phyloP scores from a whole-genome alignment of 2,113 vertebrate genomes.

The Cryptotis parvus region DNA sequence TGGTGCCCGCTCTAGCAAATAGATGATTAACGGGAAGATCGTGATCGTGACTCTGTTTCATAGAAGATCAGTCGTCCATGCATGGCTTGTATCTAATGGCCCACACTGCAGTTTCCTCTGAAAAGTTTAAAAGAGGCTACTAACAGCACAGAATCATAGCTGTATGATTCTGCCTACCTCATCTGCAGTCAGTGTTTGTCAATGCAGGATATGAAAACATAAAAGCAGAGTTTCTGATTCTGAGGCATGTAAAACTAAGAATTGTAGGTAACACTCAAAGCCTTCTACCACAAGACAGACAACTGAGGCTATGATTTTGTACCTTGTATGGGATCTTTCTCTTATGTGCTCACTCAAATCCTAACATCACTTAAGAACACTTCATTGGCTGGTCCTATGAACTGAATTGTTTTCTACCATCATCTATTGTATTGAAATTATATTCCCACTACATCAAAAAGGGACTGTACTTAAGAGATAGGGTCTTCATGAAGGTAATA shows the following conservation, averaged over 20 bases:
- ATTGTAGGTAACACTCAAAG: too few relatives aligned
- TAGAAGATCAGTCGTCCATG: not conserved
- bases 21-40: too few relatives aligned
- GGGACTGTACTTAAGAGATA: not conserved
- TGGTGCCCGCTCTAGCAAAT: too few relatives aligned
- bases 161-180: accelerated
- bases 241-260: not conserved
- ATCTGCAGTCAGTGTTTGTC: too few relatives aligned
- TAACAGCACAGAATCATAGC: not conserved
- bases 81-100: not conserved
- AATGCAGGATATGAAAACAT: not conserved
- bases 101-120: not conserved
- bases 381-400: not conserved
- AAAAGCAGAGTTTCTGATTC: not conserved
- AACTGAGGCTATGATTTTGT: too few relatives aligned
- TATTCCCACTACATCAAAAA: not conserved
- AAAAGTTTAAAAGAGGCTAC: not conserved
- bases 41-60: too few relatives aligned
- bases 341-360: too few relatives aligned
- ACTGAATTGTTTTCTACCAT: not conserved
- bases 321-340: too few relatives aligned
- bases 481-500: not conserved
- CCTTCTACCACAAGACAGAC: too few relatives aligned
- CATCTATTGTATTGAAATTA: not conserved
- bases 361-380: not conserved